A percentile compares a stretch with the other conserved stretches of the same genome.
These are phyloP conservation scores for Lasioglossum albipes DNA, from an alignment of 1,140 invertebrate genomes.

Conservation along the genomic window DNA sequence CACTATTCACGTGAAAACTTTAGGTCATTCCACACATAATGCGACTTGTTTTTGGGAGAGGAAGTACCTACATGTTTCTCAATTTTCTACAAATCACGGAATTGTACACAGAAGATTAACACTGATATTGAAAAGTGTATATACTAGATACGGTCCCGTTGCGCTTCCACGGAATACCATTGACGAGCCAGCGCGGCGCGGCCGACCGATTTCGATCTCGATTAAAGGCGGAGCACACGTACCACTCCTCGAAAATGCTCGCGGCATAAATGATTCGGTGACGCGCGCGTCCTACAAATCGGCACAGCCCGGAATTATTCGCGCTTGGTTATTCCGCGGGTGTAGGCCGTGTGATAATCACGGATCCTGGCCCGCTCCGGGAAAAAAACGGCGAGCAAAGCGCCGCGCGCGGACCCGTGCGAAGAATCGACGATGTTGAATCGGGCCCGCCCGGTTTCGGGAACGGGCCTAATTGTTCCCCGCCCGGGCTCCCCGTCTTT, in stretches of 20 bases:
- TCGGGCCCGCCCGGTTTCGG: neutral
- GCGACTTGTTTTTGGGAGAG: no score
- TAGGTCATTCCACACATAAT: no score
- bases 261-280: constrained; percentile 60
- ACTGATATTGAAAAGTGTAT: no score
- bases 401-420: constrained; percentile 1
- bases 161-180: constrained; percentile 32
- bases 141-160: constrained; percentile 15
- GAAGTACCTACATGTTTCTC: no score
- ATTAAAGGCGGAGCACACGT: constrained; percentile 68
- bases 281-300: constrained; percentile 64
- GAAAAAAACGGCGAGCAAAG: constrained; percentile 34
- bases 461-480: constrained; percentile 26
- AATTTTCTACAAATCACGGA: no score
- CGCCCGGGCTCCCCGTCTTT: neutral
- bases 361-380: constrained; percentile 26
- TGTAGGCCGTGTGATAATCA: constrained; percentile 62
- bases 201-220: constrained; percentile 63
- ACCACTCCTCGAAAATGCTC: constrained; percentile 60
- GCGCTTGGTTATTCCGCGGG: constrained; percentile 58
- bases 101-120: no score
- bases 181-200: constrained; percentile 29
- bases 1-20: no score
- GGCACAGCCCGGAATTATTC: neutral
- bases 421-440: constrained; percentile 12